Evolutionary conservation across 1,140 invertebrate species (phyloP).

Genomic region (Drosophila persimilis): DNA sequence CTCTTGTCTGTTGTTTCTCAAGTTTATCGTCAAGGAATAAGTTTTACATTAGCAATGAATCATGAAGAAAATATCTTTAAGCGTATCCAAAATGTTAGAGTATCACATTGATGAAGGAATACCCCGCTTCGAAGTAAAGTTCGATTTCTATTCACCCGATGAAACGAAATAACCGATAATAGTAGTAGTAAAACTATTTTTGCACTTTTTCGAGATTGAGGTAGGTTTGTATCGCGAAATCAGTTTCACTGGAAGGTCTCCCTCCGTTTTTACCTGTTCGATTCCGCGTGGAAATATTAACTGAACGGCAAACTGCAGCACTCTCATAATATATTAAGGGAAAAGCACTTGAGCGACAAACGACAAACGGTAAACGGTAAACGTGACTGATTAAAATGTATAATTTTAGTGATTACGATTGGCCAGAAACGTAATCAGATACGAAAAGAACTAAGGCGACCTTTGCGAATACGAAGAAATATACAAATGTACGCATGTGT

Average conservation of each 20-base stretch:
- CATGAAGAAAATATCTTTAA: too few relatives aligned
- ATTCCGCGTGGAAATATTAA: conserved; percentile 13
- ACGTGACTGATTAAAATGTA: conserved; percentile 44
- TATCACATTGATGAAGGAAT: too few relatives aligned
- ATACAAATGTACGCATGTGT: neutral
- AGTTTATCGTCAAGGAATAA: too few relatives aligned
- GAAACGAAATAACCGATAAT: too few relatives aligned
- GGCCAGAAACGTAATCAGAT: conserved; percentile 32
- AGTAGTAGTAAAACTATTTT: too few relatives aligned
- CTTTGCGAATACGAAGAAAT: conserved; percentile 26
- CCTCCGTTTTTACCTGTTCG: conserved; percentile 7
- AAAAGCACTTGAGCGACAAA: conserved; percentile 9
- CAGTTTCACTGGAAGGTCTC: neutral
- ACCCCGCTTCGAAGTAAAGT: too few relatives aligned
- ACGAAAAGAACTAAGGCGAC: conserved; percentile 8
- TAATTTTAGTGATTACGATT: conserved; percentile 64
- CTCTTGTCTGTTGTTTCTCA: too few relatives aligned
- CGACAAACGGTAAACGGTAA: conserved; percentile 9
- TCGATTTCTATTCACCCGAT: too few relatives aligned
- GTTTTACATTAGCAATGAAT: too few relatives aligned
- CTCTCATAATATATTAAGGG: conserved; percentile 30
- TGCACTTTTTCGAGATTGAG: conserved; percentile 16
- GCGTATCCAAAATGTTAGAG: too few relatives aligned
- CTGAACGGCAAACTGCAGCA: conserved; percentile 20
- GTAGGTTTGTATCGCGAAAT: conserved; percentile 17